Percentiles rank a stretch among this genome's conserved stretches.
These are phyloP conservation scores for Rhingia rostrata DNA, from an alignment of 2,888 invertebrate species.

Conservation along the genomic window DNA sequence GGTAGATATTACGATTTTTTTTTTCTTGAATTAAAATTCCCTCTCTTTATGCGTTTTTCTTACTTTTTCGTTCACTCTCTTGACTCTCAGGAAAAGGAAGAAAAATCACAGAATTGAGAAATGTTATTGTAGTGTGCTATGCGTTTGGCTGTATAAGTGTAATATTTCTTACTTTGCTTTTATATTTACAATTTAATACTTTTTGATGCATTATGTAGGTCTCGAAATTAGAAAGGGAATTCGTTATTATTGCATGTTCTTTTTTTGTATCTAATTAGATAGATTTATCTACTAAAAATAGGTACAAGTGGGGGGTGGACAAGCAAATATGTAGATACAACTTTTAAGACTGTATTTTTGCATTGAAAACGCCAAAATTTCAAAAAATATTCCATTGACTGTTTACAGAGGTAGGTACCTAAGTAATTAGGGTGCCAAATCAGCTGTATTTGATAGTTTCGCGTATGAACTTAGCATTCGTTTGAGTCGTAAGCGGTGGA, in stretches of 20 bases:
- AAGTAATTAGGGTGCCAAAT: too few species aligned
- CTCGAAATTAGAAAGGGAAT: slow-evolving; percentile 66
- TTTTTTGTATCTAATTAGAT: slow-evolving; percentile 1
- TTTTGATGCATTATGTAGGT: slow-evolving; percentile 46
- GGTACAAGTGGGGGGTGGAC: too few species aligned
- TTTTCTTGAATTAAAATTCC: slow-evolving; percentile 45
- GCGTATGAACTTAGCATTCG: too few species aligned
- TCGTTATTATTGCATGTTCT: slow-evolving; percentile 60
- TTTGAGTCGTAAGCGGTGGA: too few species aligned
- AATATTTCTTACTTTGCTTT: slow-evolving; percentile 38
- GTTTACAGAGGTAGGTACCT: too few species aligned
- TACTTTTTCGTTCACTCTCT: slow-evolving; percentile 43
- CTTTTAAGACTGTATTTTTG: too few species aligned
- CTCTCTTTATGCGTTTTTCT: slow-evolving; percentile 61
- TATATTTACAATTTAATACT: slow-evolving; percentile 64
- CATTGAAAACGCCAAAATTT: too few species aligned
- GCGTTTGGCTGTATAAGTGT: slow-evolving; percentile 28
- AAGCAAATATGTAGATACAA: too few species aligned
- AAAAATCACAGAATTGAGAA: slow-evolving; percentile 37
- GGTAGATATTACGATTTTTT: slow-evolving; percentile 1
- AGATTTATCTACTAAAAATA: neutral
- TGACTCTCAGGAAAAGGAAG: slow-evolving; percentile 46
- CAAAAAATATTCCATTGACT: too few species aligned
- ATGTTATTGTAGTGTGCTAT: neutral
- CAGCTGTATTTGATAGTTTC: too few species aligned